Evolutionary conservation across 2,888 invertebrate species (phyloP).

Genomic region (Trachelus iudaicus): DNA sequence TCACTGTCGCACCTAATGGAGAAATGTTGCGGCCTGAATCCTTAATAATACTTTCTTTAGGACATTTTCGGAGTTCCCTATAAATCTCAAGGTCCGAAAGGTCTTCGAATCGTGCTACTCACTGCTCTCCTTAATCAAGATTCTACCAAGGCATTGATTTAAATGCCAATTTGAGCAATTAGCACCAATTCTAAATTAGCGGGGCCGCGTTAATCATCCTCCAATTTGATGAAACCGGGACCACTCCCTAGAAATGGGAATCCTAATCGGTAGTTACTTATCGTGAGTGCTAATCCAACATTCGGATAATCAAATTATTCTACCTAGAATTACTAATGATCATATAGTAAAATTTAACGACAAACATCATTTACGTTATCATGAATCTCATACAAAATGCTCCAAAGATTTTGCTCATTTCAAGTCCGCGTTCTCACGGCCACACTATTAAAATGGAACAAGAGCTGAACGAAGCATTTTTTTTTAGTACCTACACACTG

Average conservation of each 20-base stretch:
- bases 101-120: not conserved
- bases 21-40: conserved; percentile 38
- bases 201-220: not conserved
- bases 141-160: not conserved
- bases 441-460: conserved; percentile 21
- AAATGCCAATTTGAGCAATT: not conserved
- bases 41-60: not conserved
- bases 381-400: conserved; percentile 33
- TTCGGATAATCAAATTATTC: not conserved
- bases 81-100: not conserved
- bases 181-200: not conserved
- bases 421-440: conserved; percentile 1
- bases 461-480: conserved; percentile 48
- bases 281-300: not conserved
- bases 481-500: conserved; percentile 39
- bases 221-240: not conserved
- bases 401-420: not conserved
- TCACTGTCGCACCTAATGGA: conserved; percentile 41
- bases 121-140: not conserved
- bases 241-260: not conserved
- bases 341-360: conserved; percentile 25
- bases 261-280: not conserved
- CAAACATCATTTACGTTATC: conserved; percentile 41
- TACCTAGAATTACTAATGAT: not conserved
- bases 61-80: not conserved